Conservation (phyloP, 2,797 vertebrate species). For the Vultur gryphus region DNA sequence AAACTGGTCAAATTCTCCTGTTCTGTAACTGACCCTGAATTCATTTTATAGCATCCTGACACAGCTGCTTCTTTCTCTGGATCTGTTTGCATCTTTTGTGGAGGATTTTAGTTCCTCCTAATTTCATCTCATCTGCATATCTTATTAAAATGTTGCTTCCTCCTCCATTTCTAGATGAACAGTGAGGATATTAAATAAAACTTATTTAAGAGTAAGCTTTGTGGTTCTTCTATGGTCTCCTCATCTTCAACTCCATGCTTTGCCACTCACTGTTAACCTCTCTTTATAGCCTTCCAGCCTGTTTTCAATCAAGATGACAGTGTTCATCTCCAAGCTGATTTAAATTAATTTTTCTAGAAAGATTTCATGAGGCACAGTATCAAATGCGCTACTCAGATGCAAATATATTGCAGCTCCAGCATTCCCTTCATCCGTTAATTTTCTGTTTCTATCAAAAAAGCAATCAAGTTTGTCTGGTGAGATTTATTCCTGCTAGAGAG, state of each 20-base stretch:
- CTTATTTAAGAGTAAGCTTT: background rate
- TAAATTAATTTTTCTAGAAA: conserved; percentile 58
- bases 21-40: background rate
- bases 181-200: background rate
- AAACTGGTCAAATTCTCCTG: background rate
- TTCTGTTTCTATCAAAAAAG: conserved; percentile 50
- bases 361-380: conserved; percentile 44
- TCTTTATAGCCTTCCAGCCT: conserved; percentile 1
- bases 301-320: conserved; percentile 28
- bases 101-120: background rate
- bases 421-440: conserved; percentile 27
- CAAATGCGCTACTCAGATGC: conserved; percentile 20
- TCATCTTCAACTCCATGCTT: background rate
- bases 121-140: background rate
- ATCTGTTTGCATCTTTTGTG: background rate
- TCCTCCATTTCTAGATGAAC: background rate
- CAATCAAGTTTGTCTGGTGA: conserved; percentile 46
- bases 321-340: conserved; percentile 22
- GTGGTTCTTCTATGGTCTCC: background rate
- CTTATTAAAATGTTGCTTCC: background rate
- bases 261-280: background rate
- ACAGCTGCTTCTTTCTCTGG: background rate
- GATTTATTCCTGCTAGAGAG: background rate
- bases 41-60: background rate
- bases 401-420: conserved; percentile 35